A percentile compares a stretch with the other conserved stretches of the same genome.
Conservation (phyloP, 1,140 invertebrate genomes). For the Sarcophaga peregrina region DNA sequence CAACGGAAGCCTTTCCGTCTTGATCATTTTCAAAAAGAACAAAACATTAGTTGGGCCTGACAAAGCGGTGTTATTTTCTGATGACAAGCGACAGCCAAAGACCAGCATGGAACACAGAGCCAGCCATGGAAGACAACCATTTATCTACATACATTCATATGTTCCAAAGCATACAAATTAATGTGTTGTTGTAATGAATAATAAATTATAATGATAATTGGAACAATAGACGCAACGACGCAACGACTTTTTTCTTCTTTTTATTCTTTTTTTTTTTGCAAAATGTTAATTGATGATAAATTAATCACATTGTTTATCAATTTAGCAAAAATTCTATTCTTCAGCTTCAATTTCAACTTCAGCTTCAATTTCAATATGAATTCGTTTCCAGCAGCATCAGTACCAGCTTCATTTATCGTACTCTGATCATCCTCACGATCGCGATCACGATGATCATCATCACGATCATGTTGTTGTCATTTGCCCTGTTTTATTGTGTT, state of each 20-base stretch:
- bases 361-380: background rate
- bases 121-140: no score
- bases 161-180: no score
- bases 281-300: conserved; percentile 64
- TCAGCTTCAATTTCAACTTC: conserved; percentile 49
- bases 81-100: background rate
- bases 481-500: conserved; percentile 20
- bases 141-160: no score
- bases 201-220: conserved; percentile 6
- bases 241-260: background rate
- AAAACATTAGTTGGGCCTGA: background rate
- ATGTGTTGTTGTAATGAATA: background rate
- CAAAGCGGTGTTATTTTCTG: background rate
- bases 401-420: no score
- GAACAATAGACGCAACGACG: background rate
- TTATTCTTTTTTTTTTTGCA: background rate
- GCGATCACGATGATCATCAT: no score
- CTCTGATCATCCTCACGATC: background rate
- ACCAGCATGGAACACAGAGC: no score
- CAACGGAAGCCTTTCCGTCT: conserved; percentile 40
- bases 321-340: conserved; percentile 57
- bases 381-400: no score
- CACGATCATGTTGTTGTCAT: background rate
- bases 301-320: conserved; percentile 67
- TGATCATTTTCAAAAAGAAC: conserved; percentile 1